phyloP scores from a whole-genome alignment of 2,797 vertebrate species.

The Mormyrops attenuatus region DNA sequence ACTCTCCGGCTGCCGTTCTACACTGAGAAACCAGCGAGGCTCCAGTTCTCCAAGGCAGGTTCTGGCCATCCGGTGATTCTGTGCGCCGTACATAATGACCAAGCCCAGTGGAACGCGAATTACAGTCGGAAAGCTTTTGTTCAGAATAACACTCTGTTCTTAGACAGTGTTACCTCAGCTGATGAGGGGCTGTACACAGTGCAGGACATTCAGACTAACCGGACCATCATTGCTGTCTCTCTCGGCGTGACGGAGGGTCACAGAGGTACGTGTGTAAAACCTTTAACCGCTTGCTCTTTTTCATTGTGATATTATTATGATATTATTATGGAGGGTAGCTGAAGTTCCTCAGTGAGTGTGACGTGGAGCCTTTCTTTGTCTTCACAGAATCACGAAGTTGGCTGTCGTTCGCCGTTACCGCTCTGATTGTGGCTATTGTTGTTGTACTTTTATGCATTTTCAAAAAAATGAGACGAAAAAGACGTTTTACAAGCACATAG shows the following conservation, averaged over 20 bases:
- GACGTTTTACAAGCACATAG: background rate
- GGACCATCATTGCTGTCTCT: background rate
- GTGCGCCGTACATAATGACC: background rate
- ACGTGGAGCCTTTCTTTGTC: background rate
- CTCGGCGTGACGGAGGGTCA: background rate
- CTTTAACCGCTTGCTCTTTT: background rate
- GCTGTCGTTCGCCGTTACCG: background rate
- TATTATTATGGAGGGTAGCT: background rate
- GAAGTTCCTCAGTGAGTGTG: background rate
- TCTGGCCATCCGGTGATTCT: background rate
- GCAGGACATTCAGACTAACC: background rate
- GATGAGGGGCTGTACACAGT: background rate
- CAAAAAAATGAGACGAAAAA: background rate
- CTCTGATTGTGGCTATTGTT: background rate
- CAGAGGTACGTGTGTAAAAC: background rate
- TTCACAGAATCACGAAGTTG: background rate
- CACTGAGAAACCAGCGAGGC: background rate
- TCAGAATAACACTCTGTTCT: background rate
- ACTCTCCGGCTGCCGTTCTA: background rate
- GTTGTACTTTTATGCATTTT: background rate
- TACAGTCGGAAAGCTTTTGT: background rate
- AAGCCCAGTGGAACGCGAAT: background rate
- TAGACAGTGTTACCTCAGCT: background rate
- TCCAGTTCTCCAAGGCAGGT: background rate
- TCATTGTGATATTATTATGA: background rate